A percentile compares a stretch with the other conserved stretches of the same genome.
Evolutionary conservation across 1,140 invertebrate species (phyloP).

Genomic region (Uloborus diversus): DNA sequence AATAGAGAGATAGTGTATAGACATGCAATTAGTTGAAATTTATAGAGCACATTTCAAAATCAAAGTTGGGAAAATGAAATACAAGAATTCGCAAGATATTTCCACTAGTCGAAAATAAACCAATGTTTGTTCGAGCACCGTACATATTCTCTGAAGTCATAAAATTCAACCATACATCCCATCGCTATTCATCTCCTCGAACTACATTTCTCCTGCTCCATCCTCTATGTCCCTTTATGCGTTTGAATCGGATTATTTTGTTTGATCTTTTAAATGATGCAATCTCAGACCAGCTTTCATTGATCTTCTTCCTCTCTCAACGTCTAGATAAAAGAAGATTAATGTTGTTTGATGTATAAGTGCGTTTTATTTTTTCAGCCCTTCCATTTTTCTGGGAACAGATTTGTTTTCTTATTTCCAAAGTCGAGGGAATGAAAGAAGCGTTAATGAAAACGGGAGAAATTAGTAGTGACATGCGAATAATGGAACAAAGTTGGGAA

Average conservation of each 20-base stretch:
- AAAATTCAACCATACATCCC: not conserved
- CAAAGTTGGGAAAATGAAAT: no score
- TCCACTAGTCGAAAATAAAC: no score
- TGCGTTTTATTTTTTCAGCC: slow-evolving; percentile 15
- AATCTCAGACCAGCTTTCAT: slow-evolving; percentile 18
- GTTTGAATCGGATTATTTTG: slow-evolving; percentile 43
- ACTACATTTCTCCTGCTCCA: no score
- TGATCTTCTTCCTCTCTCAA: slow-evolving; percentile 10
- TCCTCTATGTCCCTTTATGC: no score
- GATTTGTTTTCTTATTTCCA: slow-evolving; percentile 7
- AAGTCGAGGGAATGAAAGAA: slow-evolving; percentile 1
- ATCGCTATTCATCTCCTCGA: not conserved
- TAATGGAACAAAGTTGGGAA: no score
- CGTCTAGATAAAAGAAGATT: slow-evolving; percentile 44
- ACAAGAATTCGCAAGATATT: no score
- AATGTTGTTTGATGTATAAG: slow-evolving; percentile 38
- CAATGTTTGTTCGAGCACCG: no score
- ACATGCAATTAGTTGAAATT: no score
- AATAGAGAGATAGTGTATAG: no score
- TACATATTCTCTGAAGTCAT: not conserved
- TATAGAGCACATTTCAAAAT: no score
- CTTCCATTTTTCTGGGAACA: not conserved
- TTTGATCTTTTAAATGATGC: slow-evolving; percentile 51
- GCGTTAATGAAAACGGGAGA: slow-evolving; percentile 1
- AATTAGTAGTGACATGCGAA: no score